Percentiles rank a stretch among this genome's conserved stretches.
Conservation (phyloP, 2,797 vertebrate species). For the Sciurus carolinensis region DNA sequence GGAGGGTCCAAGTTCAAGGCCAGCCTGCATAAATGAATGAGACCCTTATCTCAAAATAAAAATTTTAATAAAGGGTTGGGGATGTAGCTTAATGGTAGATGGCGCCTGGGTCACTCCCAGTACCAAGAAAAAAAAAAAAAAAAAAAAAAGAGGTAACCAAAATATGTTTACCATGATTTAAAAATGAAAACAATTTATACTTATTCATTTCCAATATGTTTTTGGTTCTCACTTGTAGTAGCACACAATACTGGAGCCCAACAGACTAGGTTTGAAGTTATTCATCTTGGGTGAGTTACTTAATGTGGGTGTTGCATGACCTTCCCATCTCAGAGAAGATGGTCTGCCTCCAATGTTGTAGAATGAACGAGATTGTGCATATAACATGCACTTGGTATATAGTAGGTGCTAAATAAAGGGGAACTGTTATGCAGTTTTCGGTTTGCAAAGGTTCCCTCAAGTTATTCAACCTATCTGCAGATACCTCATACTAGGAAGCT, state of each 20-base stretch:
- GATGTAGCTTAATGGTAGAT: neutral
- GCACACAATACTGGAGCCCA: neutral
- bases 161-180: neutral
- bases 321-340: neutral
- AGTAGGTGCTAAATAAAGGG: neutral
- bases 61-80: neutral
- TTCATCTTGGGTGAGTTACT: neutral
- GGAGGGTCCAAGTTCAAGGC: neutral
- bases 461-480: neutral
- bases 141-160: neutral
- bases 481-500: neutral
- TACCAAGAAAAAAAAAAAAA: neutral
- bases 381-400: neutral
- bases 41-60: neutral
- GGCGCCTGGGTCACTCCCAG: neutral
- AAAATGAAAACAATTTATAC: neutral
- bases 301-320: rapidly evolving
- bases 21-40: neutral
- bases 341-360: neutral
- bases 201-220: neutral
- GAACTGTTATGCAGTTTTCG: neutral
- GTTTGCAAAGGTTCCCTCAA: neutral
- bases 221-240: neutral
- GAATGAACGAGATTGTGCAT: neutral
- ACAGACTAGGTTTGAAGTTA: neutral